These are phyloP conservation scores for Artibeus jamaicensis DNA, from an alignment of 2,797 vertebrate genomes.

Conservation along the genomic window DNA sequence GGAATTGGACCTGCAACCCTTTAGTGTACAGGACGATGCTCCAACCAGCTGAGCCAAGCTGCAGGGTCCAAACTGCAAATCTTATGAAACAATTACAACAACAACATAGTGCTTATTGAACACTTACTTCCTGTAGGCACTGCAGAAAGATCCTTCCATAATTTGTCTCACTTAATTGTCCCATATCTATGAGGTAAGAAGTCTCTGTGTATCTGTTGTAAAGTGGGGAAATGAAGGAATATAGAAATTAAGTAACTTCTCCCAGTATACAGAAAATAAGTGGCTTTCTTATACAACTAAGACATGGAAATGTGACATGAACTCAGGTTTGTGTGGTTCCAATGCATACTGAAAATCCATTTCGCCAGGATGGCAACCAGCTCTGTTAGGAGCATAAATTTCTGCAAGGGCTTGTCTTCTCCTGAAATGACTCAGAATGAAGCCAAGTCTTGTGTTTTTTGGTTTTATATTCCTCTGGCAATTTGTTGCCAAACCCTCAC, in stretches of 20 bases:
- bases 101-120: neutral
- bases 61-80: neutral
- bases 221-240: neutral
- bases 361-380: neutral
- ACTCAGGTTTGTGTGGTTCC: neutral
- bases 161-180: neutral
- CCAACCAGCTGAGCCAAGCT: neutral
- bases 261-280: neutral
- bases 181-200: neutral
- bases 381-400: neutral
- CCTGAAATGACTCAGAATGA: slow-evolving; percentile 49
- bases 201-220: neutral
- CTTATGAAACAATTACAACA: neutral
- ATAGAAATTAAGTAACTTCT: neutral
- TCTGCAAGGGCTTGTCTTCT: slow-evolving; percentile 22
- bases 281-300: neutral
- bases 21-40: neutral
- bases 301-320: neutral
- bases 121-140: neutral
- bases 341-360: neutral
- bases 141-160: neutral
- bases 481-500: slow-evolving; percentile 35
- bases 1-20: neutral
- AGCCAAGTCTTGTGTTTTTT: neutral
- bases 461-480: slow-evolving; percentile 42